phyloP scores from a whole-genome alignment of 92 coral and sea anemone genomes.

The Zoanthus gigantus region DNA sequence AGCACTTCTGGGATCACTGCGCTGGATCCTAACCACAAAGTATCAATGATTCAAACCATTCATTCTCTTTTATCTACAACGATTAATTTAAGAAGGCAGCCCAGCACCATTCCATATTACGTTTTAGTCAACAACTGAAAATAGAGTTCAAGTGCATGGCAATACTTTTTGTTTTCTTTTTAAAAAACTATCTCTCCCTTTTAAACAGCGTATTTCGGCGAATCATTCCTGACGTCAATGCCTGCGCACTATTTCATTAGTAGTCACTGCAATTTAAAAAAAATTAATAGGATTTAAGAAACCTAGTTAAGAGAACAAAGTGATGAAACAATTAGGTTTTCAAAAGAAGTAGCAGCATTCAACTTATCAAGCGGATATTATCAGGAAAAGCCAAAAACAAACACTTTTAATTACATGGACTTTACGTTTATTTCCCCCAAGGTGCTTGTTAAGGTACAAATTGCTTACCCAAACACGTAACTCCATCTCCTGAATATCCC shows the following conservation, averaged over 20 bases:
- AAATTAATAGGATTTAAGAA: not conserved
- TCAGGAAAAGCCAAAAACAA: not conserved
- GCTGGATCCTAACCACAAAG: too few species aligned
- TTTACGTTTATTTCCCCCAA: not conserved
- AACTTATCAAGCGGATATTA: too few species aligned
- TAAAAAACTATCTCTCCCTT: not conserved
- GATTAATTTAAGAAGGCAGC: not conserved
- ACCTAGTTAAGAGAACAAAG: not conserved
- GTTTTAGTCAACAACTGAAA: not conserved
- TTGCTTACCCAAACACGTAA: slow-evolving; percentile 75
- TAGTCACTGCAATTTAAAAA: not conserved
- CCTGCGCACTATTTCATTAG: not conserved
- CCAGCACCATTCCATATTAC: not conserved
- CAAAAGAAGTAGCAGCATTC: too few species aligned
- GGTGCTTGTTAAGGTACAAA: not conserved
- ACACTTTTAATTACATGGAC: not conserved
- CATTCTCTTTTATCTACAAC: not conserved
- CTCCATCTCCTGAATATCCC: slow-evolving; percentile 88
- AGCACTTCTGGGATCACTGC: too few species aligned
- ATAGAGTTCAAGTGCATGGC: not conserved
- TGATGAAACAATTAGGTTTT: too few species aligned
- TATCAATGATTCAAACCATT: too few species aligned
- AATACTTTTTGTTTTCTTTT: not conserved
- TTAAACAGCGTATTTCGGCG: not conserved
- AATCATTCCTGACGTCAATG: not conserved